Evolutionary conservation across 2,113 vertebrate genomes (phyloP).

Genomic region (Nothocercus julius): DNA sequence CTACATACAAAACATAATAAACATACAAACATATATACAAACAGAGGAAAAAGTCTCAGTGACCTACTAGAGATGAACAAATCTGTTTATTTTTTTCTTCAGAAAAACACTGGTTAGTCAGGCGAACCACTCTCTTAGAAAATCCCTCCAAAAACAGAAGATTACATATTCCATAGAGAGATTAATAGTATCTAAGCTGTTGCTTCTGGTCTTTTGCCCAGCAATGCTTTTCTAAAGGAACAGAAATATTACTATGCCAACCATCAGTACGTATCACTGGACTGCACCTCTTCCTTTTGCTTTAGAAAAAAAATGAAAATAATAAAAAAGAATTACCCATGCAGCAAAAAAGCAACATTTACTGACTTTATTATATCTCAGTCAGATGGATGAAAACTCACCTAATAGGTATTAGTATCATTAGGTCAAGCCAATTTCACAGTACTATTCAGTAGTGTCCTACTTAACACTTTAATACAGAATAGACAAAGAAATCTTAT

Average conservation of each 20-base stretch:
- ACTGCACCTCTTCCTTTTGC: neutral
- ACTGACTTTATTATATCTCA: neutral
- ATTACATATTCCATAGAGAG: conserved; percentile 24
- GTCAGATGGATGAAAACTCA: neutral
- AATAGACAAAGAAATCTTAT: neutral
- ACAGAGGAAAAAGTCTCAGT: neutral
- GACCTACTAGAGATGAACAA: neutral
- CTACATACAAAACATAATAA: neutral
- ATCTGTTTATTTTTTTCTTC: conserved; percentile 23
- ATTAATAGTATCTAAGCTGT: conserved; percentile 25
- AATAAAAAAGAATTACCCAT: neutral
- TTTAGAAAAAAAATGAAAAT: too few species aligned
- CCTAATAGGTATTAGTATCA: neutral
- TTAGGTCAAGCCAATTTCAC: neutral
- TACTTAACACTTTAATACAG: neutral
- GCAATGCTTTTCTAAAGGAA: conserved; percentile 1
- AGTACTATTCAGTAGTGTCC: neutral
- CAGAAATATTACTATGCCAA: conserved; percentile 11
- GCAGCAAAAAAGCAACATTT: neutral
- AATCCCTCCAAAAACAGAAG: conserved; percentile 31
- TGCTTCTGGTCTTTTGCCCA: conserved; percentile 34
- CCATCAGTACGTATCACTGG: neutral
- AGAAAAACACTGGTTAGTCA: conserved; percentile 27
- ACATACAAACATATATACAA: neutral
- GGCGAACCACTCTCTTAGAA: neutral